A percentile compares a stretch with the other conserved stretches of the same genome.
Conservation (phyloP, 2,888 invertebrate species). For the Drosophila dives region DNA sequence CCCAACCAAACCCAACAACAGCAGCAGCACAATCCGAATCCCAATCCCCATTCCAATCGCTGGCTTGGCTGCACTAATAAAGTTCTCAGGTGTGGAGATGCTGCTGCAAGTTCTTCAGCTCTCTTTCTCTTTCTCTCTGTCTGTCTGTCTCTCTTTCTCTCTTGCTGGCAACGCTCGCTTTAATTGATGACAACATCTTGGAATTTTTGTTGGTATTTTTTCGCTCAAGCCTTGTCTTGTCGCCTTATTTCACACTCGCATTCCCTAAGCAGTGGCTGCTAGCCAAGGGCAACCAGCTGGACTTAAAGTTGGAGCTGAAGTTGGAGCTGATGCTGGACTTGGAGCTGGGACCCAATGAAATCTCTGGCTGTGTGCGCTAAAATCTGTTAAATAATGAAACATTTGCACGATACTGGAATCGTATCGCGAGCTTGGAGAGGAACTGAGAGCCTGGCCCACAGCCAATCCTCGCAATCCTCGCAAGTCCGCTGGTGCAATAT, state of each 20-base stretch:
- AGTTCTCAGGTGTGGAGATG: slow-evolving; percentile 84
- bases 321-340: slow-evolving; percentile 5
- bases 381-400: slow-evolving; percentile 80
- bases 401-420: slow-evolving; percentile 79
- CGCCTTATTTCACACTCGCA: slow-evolving; percentile 63
- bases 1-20: slow-evolving; percentile 7
- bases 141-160: background rate
- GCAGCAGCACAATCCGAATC: slow-evolving; percentile 4
- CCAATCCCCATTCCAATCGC: slow-evolving; percentile 7
- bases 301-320: slow-evolving; percentile 2
- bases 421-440: slow-evolving; percentile 50
- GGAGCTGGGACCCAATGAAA: slow-evolving; percentile 26
- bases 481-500: slow-evolving; percentile 67
- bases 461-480: slow-evolving; percentile 33
- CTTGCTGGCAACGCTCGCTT: slow-evolving; percentile 67
- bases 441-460: background rate
- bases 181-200: slow-evolving; percentile 85
- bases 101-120: slow-evolving; percentile 22
- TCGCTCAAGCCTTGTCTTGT: slow-evolving; percentile 63
- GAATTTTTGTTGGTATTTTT: slow-evolving; percentile 83
- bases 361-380: slow-evolving; percentile 53
- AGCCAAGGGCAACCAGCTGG: slow-evolving; percentile 39
- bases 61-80: slow-evolving; percentile 78
- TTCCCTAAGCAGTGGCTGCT: slow-evolving; percentile 31
- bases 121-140: background rate